Evolutionary conservation across 2,113 vertebrate genomes (phyloP), one percentile per base, ranked within the genome.

Genomic region (Stigmatopora nigra): DNA sequence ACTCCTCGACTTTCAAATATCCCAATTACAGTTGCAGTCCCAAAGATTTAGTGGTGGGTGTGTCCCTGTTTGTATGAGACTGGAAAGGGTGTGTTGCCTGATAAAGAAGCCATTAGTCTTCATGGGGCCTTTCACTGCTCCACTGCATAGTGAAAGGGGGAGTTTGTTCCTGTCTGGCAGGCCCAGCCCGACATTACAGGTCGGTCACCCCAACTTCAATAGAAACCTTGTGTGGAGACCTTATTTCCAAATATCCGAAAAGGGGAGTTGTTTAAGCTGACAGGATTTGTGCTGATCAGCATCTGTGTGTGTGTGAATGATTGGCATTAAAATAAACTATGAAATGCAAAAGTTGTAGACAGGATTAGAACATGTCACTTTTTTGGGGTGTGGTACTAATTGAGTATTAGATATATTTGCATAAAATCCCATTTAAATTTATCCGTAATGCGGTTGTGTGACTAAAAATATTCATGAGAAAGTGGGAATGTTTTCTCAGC

Each of bases 211-310:
- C 63, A 9, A 45, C 68, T 76, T 84, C 74, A 86, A 86, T 83
- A 65, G 70, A 49, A 2, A 67, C 59, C 64, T 71, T 82, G 80
- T 84, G 65, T 77, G 77, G 38, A 71, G 75, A 73, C 69, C 74
- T 70, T 59, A 11, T 82, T 81, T 75, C 79, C 71, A 6, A 46
- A 75, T 78, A 86, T 84, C 82, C 83, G 84, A 78, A 67, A 73
- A 72, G 75, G 77, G 68, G 75, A 79, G 84, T 86, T 83, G 81
- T 87, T 84, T 82, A 78, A 86, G 82, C 80, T 84, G 81, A n/a
- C 9, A 60, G 31, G 60, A 61, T 59, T 67, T 72, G 65, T 59
- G 41, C 19, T 1, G 25, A 47, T 63, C 64, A 64, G 31, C 36
- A 49, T 47, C 66, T 79, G 70, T 41, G 55, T 69, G 65, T 71